Conservation (phyloP, 2,113 vertebrate species). For the Notothenia coriiceps region DNA sequence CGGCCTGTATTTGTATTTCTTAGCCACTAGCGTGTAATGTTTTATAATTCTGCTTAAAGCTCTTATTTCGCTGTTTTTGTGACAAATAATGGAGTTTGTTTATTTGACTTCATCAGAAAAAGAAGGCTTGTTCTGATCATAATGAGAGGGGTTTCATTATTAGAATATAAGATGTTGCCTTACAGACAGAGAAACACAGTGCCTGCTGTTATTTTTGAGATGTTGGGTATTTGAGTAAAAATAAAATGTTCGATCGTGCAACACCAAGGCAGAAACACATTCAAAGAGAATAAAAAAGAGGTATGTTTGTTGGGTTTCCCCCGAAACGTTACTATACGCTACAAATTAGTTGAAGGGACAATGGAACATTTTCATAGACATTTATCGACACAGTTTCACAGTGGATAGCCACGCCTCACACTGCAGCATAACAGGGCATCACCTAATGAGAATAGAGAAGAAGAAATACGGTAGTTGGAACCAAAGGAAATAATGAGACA, state of each 20-base stretch:
- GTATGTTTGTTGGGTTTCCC: neutral
- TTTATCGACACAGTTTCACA: constrained; percentile 24
- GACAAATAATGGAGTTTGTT: neutral
- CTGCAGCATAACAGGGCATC: constrained; percentile 5
- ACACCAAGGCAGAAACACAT: neutral
- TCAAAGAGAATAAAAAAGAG: neutral
- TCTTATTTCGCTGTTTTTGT: neutral
- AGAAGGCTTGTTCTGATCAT: neutral
- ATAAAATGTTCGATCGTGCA: neutral
- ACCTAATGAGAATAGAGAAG: constrained; percentile 17
- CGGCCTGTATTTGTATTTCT: constrained; percentile 2
- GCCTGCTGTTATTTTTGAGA: neutral
- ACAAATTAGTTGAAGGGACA: neutral
- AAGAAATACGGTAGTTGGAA: constrained; percentile 13
- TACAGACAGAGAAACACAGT: neutral
- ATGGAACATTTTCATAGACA: neutral
- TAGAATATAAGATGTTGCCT: neutral
- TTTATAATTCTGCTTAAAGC: constrained; percentile 4
- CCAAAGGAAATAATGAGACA: constrained; percentile 64
- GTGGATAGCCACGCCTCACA: neutral
- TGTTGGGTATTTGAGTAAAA: neutral
- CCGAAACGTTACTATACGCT: neutral
- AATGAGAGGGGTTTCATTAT: neutral
- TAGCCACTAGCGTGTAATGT: constrained; percentile 1
- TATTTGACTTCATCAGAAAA: neutral